phyloP scores from a whole-genome alignment of 2,113 vertebrate species.

The Tragulus kanchil region DNA sequence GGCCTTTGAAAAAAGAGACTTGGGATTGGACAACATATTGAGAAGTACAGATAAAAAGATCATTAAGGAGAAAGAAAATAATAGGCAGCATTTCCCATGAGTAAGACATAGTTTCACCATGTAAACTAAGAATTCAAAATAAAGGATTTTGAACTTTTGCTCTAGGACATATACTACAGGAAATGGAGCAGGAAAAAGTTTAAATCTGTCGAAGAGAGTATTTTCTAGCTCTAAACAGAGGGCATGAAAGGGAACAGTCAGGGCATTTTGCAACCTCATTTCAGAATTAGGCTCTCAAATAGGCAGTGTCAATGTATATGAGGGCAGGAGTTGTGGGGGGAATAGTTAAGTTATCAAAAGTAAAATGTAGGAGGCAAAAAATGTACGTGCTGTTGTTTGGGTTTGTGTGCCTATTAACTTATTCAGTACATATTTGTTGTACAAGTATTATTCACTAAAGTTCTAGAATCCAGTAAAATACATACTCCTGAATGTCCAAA shows the following conservation, averaged over 20 bases:
- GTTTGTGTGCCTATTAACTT: not conserved
- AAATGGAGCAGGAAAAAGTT: not conserved
- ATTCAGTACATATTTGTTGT: not conserved
- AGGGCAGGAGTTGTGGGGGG: no score
- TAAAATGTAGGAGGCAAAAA: not conserved
- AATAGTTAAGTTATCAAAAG: not conserved
- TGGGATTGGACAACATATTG: not conserved
- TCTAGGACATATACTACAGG: not conserved
- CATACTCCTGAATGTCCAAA: not conserved
- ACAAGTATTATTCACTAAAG: not conserved
- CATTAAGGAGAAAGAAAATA: not conserved
- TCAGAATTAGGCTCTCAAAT: not conserved
- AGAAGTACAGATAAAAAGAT: not conserved
- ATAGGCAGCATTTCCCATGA: not conserved
- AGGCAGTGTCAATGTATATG: not conserved
- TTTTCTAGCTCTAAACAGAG: not conserved
- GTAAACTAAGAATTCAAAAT: not conserved
- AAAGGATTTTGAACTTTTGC: not conserved
- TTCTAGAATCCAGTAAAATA: not conserved
- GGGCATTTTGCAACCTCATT: not conserved
- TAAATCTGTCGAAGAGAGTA: not conserved
- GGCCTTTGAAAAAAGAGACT: not conserved
- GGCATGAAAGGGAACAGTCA: accelerated
- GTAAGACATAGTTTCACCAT: not conserved
- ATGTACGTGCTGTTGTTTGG: not conserved